Base-by-base conservation (phyloP, 2,113 vertebrate genomes). In the Cepphus grylle region DNA sequence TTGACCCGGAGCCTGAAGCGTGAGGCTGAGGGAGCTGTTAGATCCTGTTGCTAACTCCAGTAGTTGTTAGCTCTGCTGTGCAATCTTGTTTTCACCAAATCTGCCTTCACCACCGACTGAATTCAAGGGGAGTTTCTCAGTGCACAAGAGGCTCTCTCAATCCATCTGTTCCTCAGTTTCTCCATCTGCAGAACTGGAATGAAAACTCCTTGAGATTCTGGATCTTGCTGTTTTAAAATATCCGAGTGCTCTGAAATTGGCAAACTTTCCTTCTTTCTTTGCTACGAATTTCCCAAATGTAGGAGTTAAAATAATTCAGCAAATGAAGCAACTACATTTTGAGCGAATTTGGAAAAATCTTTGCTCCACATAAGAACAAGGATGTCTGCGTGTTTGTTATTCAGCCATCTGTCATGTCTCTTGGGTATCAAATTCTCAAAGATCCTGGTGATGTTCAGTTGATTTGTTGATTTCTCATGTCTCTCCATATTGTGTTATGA, bases 121-220 rank as follows among this genome's bases (percentile, higher is more conserved):
- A 62, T 49, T 86, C 49, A 73, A 92, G 29, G 42, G 82, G 43
- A 73, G 8, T 70, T 85, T 92, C 91, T 94, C 21, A 56, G 38
- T 36, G 29, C 74, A 25, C 2, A 12, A 95, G 19, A 65, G 56
- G n/a, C 45, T 15, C 15, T 73, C 63, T 77, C n/a, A 43, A 15
- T 81, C 72, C 90, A 92, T 90, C 82, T 92, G 58, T 58, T 81
- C 59, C n/a, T 88, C 71, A 90, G 29, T 91, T 91, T 92, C 59
- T 90, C 20, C 53, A 52, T 67, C 81, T 92, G 50, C 19, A 74
- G 62, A 84, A 27, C 2, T 71, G 73, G 50, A 81, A 89, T 70
- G n/a, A 86, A 82, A 93, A 11, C 20, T 40, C 55, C 72, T 62
- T 50, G 42, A 71, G 50, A 53, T 84, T 81, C 38, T 93, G n/a